Evolutionary conservation across 1,140 invertebrate species (phyloP), one percentile per base, ranked within the genome.

Genomic region (Macrobrachium rosenbergii): DNA sequence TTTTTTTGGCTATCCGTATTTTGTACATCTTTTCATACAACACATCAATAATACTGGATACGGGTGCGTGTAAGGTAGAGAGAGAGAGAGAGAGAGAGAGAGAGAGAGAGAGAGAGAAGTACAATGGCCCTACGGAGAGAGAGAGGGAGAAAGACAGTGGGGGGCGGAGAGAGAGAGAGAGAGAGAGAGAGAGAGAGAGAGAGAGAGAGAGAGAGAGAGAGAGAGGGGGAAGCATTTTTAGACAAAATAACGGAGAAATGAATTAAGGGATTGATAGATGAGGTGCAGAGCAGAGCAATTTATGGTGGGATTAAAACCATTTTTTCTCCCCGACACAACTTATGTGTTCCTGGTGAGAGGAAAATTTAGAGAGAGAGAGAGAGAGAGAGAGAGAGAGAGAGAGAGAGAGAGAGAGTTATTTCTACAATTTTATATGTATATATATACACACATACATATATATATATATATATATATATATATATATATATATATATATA

Each of bases 311-410:
- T 52, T 52, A 52, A 52, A 52, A 52, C 52, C 52, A 52, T 52
- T 52, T 52, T 52, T 52, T 52, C 52, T 52, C 2, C 52, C 52
- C 52, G 52, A 52, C 52, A 52, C 52, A 52, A 52, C 52, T 52
- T 52, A 52, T 52, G 52, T 52, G 52, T 52, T 52, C 64, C 16
- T 67, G 64, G 23, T 67, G 23, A 67, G 17, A 67, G 64, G 23
- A 67, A 67, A 23, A 67, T 67, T 11, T 8, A 67, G 19, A 67
- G 64, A 67, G 23, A 67, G 64, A 67, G 64, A 67, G 64, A 67
- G 64, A 67, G 23, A 67, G 19, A 67, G 64, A 67, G 64, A 69
- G 14, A 69, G 64, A 69, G 14, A 69, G 64, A 69, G 14, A 69
- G 64, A 69, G 14, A 69, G 64, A 69, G 7, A 67, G 64, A 67